These are phyloP conservation scores for Microtus oregoni DNA, from an alignment of 2,113 vertebrate genomes.

Conservation along the genomic window DNA sequence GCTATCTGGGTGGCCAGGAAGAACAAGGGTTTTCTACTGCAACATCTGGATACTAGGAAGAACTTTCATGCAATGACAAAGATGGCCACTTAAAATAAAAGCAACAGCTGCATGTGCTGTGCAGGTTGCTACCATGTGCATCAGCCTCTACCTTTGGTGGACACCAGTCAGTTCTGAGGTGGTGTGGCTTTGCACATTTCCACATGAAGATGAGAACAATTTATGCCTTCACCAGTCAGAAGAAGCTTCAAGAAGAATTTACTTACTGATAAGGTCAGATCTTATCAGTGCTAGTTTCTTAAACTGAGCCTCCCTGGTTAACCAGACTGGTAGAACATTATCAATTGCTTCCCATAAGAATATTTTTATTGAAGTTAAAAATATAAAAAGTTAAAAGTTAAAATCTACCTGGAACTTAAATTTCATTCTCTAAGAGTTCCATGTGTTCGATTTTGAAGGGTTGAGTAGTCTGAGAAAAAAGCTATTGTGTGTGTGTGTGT, in stretches of 20 bases:
- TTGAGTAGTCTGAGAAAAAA: constrained; percentile 29
- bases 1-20: no score
- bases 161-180: not conserved
- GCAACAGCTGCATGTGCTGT: not conserved
- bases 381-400: constrained; percentile 17
- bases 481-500: constrained; percentile 32
- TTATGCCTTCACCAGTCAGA: not conserved
- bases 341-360: not conserved
- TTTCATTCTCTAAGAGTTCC: constrained; percentile 31
- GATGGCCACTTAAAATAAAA: not conserved
- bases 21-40: no score
- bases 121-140: not conserved
- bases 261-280: not conserved
- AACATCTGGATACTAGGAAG: not conserved
- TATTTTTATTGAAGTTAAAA: not conserved
- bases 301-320: not conserved
- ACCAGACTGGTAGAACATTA: not conserved
- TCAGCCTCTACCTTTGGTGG: not conserved
- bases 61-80: not conserved
- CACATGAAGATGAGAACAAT: not conserved
- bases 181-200: not conserved
- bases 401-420: constrained; percentile 43
- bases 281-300: not conserved
- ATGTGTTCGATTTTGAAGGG: not conserved
- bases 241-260: not conserved